A percentile compares a stretch with the other conserved stretches of the same genome.
phyloP scores from a whole-genome alignment of 2,113 vertebrate genomes.

The Podocnemis expansa region DNA sequence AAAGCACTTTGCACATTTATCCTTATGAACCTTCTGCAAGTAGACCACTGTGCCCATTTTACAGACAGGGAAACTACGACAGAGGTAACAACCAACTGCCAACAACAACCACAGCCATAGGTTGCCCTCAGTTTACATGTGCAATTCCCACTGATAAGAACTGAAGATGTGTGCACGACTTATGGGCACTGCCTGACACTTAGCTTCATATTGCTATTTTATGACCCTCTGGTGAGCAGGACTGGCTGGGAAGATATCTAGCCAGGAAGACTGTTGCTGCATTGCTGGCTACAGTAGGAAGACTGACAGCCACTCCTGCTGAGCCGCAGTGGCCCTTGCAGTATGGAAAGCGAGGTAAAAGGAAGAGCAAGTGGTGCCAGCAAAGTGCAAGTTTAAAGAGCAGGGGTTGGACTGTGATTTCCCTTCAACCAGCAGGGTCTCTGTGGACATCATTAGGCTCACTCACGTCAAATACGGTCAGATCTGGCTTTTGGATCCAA shows the following conservation, averaged over 20 bases:
- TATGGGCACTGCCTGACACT: background rate
- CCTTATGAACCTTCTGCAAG: background rate
- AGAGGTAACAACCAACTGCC: too few species aligned
- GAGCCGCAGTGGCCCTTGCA: background rate
- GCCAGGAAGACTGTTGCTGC: fast-evolving
- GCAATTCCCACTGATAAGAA: background rate
- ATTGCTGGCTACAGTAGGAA: background rate
- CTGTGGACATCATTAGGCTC: background rate
- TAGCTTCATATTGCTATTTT: background rate
- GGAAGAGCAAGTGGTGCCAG: background rate
- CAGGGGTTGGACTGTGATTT: background rate
- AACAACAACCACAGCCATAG: background rate
- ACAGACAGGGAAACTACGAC: background rate
- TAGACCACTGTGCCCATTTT: background rate
- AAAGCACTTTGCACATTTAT: background rate
- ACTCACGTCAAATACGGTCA: background rate
- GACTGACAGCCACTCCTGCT: background rate
- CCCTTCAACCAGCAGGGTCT: background rate
- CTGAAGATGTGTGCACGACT: background rate
- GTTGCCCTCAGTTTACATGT: background rate
- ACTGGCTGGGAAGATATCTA: background rate
- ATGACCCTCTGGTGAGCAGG: background rate
- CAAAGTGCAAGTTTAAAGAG: background rate
- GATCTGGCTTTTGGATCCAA: background rate
- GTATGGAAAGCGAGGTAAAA: background rate